Evolutionary conservation across 2,888 invertebrate species (phyloP).

Genomic region (Hofmannophila pseudospretella): DNA sequence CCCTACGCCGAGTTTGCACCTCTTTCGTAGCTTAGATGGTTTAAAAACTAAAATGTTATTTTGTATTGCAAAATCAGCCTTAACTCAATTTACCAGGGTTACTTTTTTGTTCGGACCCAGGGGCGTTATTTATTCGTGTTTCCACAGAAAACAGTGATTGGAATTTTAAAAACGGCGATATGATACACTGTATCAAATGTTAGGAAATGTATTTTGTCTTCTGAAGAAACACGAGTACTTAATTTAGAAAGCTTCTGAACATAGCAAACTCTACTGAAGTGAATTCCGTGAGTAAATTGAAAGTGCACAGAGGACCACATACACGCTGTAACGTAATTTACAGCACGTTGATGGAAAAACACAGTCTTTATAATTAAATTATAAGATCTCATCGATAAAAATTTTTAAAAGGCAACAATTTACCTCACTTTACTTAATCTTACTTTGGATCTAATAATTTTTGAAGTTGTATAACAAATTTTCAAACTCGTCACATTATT

Average conservation of each 20-base stretch:
- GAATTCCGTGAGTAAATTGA: background rate
- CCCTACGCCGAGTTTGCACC: slow-evolving; percentile 59
- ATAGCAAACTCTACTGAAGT: background rate
- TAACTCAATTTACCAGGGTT: slow-evolving; percentile 8
- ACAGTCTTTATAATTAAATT: too few species aligned
- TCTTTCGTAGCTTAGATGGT: slow-evolving; percentile 37
- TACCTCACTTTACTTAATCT: too few species aligned
- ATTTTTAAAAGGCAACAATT: too few species aligned
- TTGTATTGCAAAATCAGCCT: slow-evolving; percentile 10
- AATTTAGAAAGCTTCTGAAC: slow-evolving; percentile 2
- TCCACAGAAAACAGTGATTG: slow-evolving; percentile 10
- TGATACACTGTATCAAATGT: slow-evolving; percentile 3
- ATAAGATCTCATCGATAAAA: too few species aligned
- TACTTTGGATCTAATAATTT: too few species aligned
- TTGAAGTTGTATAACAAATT: too few species aligned
- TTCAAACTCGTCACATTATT: too few species aligned
- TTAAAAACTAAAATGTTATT: slow-evolving; percentile 42
- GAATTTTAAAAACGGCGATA: slow-evolving; percentile 9
- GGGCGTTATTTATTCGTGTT: slow-evolving; percentile 9
- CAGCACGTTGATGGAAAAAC: too few species aligned
- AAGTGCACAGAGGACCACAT: too few species aligned
- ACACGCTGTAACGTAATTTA: too few species aligned
- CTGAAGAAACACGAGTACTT: background rate
- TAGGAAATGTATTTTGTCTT: slow-evolving; percentile 5
- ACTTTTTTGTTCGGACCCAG: slow-evolving; percentile 4